These are phyloP conservation scores for Sorex maritimensis DNA, from an alignment of 2,797 vertebrate species.

Conservation along the genomic window DNA sequence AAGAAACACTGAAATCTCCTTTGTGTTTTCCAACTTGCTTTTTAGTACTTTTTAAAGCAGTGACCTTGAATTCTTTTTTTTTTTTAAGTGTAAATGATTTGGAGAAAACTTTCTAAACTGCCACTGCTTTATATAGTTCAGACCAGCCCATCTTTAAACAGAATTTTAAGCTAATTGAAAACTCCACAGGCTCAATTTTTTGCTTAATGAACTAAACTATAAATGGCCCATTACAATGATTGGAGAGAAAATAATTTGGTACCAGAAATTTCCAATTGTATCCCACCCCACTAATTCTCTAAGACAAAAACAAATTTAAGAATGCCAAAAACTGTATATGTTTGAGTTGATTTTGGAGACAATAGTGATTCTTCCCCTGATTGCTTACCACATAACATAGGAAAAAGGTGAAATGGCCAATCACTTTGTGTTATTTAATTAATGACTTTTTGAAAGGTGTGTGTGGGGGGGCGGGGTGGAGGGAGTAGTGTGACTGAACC, in stretches of 20 bases:
- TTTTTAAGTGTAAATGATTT: slow-evolving; percentile 68
- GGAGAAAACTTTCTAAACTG: slow-evolving; percentile 67
- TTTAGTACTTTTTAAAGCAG: slow-evolving; percentile 49
- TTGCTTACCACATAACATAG: background rate
- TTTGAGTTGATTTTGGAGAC: background rate
- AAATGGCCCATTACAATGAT: slow-evolving; percentile 59
- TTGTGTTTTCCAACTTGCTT: slow-evolving; percentile 66
- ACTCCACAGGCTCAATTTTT: slow-evolving; percentile 42
- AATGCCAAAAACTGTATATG: background rate
- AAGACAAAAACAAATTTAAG: background rate
- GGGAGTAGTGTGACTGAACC: background rate
- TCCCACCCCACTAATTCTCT: background rate
- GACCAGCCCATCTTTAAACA: background rate
- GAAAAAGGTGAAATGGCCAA: background rate
- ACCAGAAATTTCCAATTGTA: slow-evolving; percentile 18
- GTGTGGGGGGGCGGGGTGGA: too few relatives aligned
- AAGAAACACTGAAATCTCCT: slow-evolving; percentile 62
- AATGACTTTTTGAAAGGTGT: too few relatives aligned
- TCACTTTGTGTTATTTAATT: background rate
- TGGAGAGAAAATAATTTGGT: background rate
- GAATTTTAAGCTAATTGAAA: slow-evolving; percentile 70
- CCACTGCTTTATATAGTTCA: slow-evolving; percentile 51
- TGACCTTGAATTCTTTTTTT: slow-evolving; percentile 72
- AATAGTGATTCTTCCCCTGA: background rate
- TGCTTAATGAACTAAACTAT: slow-evolving; percentile 57